These are phyloP conservation scores for Papilio polytes DNA, from an alignment of 1,140 invertebrate genomes.

Conservation along the genomic window DNA sequence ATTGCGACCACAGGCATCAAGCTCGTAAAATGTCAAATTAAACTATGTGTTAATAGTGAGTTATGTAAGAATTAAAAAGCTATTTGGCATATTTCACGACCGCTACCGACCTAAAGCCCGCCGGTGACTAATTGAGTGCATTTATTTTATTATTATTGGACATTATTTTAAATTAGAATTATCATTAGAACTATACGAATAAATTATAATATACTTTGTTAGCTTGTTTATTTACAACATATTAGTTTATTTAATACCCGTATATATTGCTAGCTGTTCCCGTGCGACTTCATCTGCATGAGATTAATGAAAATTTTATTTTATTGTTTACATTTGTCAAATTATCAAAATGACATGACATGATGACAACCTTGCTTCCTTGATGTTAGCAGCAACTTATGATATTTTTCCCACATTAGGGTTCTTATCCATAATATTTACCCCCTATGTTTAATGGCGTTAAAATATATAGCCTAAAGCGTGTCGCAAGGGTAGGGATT, in stretches of 20 bases:
- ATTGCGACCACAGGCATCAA: conserved; percentile 51
- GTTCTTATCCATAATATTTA: no score
- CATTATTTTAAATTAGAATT: conserved; percentile 25
- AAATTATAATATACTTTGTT: background rate
- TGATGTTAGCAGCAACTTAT: no score
- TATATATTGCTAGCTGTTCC: no score
- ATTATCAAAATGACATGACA: no score
- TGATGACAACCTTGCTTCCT: no score
- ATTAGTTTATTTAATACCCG: background rate
- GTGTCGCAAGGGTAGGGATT: no score
- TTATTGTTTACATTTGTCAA: no score
- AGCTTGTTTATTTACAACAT: conserved; percentile 2
- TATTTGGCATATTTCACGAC: conserved; percentile 54
- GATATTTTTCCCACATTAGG: no score
- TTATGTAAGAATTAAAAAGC: conserved; percentile 57
- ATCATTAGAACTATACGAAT: conserved; percentile 7
- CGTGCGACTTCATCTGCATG: no score
- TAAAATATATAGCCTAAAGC: no score
- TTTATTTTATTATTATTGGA: conserved; percentile 38
- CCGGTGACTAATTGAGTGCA: conserved; percentile 33
- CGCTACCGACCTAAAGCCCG: conserved; percentile 50
- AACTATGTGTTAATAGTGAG: conserved; percentile 67
- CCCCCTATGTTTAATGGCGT: no score
- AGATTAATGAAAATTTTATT: no score
- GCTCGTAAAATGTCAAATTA: conserved; percentile 65